phyloP scores from a whole-genome alignment of 2,113 vertebrate genomes.

The Proterorhinus semilunaris region DNA sequence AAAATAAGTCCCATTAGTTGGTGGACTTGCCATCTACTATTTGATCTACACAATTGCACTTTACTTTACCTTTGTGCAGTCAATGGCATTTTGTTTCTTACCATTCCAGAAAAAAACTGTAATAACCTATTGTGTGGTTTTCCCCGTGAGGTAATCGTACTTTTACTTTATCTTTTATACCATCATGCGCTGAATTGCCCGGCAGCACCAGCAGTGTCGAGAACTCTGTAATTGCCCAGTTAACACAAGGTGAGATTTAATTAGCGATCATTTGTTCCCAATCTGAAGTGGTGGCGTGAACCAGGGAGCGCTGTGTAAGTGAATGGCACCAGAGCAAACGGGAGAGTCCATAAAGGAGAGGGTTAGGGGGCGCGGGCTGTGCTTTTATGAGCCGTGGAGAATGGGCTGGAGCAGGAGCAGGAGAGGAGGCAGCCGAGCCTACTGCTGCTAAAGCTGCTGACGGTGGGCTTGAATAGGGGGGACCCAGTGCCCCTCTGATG shows the following conservation, averaged over 20 bases:
- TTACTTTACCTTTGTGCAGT: no score
- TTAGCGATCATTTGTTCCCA: neutral
- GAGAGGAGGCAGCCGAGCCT: conserved; percentile 30
- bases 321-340: conserved; percentile 46
- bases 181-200: no score
- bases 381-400: conserved; percentile 60
- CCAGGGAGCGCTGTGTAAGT: conserved; percentile 11
- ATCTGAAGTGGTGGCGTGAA: conserved; percentile 26
- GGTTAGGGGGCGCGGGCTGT: conserved; percentile 41
- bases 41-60: no score
- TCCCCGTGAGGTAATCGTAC: no score
- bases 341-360: conserved; percentile 40
- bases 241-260: neutral
- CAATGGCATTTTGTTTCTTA: no score
- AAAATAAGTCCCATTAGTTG: no score
- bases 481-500: conserved; percentile 63
- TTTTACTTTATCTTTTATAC: no score
- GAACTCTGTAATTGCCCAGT: neutral
- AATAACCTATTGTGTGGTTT: no score
- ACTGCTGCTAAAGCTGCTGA: conserved; percentile 32
- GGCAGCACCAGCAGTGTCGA: no score
- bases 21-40: no score
- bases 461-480: conserved; percentile 51
- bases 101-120: no score
- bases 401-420: conserved; percentile 45